Evolutionary conservation across 1,140 invertebrate species (phyloP).

Genomic region (Vanessa atalanta): DNA sequence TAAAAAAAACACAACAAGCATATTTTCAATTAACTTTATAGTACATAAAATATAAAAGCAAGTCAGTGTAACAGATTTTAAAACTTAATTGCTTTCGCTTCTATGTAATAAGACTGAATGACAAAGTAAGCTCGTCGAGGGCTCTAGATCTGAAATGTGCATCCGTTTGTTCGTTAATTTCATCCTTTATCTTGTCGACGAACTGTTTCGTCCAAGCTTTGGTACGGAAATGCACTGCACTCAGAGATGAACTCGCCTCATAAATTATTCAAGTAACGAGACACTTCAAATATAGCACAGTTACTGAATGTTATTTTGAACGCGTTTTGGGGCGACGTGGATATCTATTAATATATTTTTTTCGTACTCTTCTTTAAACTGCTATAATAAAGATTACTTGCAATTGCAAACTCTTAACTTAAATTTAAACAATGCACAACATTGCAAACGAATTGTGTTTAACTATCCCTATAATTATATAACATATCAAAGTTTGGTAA

Average conservation of each 20-base stretch:
- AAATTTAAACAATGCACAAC: no score
- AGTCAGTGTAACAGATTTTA: slow-evolving; percentile 20
- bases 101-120: slow-evolving; percentile 28
- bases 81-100: slow-evolving; percentile 24
- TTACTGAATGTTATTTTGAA: slow-evolving; percentile 72
- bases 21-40: not conserved
- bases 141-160: slow-evolving; percentile 45
- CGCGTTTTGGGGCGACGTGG: slow-evolving; percentile 41
- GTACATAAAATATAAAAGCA: slow-evolving; percentile 20
- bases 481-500: no score
- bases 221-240: slow-evolving; percentile 68
- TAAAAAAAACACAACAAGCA: no score
- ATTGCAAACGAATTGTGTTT: no score
- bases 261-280: slow-evolving; percentile 77
- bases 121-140: slow-evolving; percentile 31
- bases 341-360: not conserved
- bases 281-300: slow-evolving; percentile 75
- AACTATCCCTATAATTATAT: no score
- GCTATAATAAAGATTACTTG: no score
- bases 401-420: no score
- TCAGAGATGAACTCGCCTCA: slow-evolving; percentile 67
- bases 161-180: slow-evolving; percentile 54
- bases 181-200: slow-evolving; percentile 58
- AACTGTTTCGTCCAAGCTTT: slow-evolving; percentile 56
- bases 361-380: no score